phyloP scores from a whole-genome alignment of 2,113 vertebrate species.

The Conger conger region DNA sequence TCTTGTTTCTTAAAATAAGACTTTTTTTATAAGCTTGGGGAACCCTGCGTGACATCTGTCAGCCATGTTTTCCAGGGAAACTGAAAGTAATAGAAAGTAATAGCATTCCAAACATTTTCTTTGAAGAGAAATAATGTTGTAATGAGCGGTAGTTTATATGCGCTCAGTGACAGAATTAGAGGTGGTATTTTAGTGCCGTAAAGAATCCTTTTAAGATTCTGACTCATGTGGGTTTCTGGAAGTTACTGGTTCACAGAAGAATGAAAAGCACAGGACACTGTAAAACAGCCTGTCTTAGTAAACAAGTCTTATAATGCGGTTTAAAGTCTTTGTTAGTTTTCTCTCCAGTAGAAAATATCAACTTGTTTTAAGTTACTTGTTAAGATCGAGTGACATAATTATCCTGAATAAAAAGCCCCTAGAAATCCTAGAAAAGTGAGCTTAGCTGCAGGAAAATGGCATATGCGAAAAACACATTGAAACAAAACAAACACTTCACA shows the following conservation, averaged over 20 bases:
- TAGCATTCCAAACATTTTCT: neutral
- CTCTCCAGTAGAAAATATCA: no score
- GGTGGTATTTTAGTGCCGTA: neutral
- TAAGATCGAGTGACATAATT: no score
- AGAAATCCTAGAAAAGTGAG: no score
- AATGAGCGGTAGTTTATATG: neutral
- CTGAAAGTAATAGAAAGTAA: neutral
- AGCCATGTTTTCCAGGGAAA: neutral
- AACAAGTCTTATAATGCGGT: no score
- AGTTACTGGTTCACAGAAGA: neutral
- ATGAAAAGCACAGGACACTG: no score
- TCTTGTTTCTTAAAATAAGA: neutral
- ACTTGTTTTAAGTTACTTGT: no score
- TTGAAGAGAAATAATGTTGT: neutral
- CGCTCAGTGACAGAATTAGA: neutral
- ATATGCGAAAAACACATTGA: no score
- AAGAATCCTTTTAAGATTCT: neutral
- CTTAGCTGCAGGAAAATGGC: no score
- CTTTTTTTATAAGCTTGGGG: neutral
- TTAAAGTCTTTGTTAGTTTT: no score
- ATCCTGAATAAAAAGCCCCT: no score
- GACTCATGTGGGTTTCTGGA: neutral
- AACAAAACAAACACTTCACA: no score
- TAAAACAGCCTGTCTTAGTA: no score
- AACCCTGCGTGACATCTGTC: neutral